A percentile compares a stretch with the other conserved stretches of the same genome.
Evolutionary conservation across 2,888 invertebrate genomes (phyloP).

Genomic region (Amaurobius ferox): DNA sequence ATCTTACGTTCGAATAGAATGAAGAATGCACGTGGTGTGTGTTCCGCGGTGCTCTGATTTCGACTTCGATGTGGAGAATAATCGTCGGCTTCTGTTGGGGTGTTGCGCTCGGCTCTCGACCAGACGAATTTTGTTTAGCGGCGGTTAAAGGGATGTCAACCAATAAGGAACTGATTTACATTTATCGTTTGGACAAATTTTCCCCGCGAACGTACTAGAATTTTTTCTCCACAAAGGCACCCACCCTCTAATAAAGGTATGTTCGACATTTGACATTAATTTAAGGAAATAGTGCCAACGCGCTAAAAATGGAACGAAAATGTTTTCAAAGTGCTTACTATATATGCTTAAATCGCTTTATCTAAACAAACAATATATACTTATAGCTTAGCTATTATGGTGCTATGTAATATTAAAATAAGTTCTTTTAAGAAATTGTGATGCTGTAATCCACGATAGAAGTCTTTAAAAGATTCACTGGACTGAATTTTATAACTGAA

Average conservation of each 20-base stretch:
- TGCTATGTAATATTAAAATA: no score
- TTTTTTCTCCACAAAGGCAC: conserved; percentile 10
- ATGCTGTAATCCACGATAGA: no score
- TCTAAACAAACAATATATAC: no score
- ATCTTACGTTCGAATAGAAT: conserved; percentile 19
- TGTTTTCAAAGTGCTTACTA: no score
- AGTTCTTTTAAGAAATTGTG: no score
- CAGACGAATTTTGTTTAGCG: conserved; percentile 27
- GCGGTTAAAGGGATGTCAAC: conserved; percentile 22
- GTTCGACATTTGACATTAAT: conserved; percentile 17
- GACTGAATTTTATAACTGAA: no score
- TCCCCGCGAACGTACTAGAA: conserved; percentile 11
- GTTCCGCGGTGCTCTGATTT: conserved; percentile 56
- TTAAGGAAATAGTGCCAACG: background rate
- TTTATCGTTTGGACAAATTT: conserved; percentile 10
- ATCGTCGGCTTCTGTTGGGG: conserved; percentile 47
- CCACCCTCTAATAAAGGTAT: conserved; percentile 28
- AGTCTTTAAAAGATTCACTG: no score
- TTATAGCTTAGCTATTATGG: no score
- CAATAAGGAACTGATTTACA: conserved; percentile 28
- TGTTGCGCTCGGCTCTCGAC: conserved; percentile 1
- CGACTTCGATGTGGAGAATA: conserved; percentile 27
- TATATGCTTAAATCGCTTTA: no score
- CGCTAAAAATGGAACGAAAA: no score
- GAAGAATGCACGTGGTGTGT: conserved; percentile 67